Conservation (phyloP, 2,797 vertebrate genomes). For the Cossypha polioptera region DNA sequence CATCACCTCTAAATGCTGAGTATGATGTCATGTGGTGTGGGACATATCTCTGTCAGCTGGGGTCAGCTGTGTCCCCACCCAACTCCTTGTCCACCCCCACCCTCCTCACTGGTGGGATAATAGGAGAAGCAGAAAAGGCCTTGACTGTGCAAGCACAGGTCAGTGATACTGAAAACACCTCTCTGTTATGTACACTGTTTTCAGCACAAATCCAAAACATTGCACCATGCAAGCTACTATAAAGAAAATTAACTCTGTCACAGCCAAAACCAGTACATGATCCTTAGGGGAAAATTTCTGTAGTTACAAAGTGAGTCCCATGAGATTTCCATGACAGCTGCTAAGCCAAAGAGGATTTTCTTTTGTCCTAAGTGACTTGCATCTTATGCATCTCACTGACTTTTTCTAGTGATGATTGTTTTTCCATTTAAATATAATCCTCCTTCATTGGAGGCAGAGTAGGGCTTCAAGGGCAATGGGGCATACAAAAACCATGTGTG, state of each 20-base stretch:
- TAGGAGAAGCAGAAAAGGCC: background rate
- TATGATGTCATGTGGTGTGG: rapidly evolving
- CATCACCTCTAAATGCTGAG: background rate
- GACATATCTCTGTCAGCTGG: rapidly evolving
- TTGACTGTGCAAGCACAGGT: background rate
- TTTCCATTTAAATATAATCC: background rate
- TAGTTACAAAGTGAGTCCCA: background rate
- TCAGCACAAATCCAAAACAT: background rate
- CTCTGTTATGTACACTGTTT: background rate
- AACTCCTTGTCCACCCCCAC: background rate
- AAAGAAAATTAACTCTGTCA: background rate
- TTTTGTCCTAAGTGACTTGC: background rate
- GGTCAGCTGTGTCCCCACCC: background rate
- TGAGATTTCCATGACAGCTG: background rate
- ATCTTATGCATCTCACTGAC: background rate
- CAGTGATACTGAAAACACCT: background rate
- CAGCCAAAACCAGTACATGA: background rate
- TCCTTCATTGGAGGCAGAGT: background rate
- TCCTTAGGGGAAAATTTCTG: background rate
- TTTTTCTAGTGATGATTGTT: background rate
- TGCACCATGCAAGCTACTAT: background rate
- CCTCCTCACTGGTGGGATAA: rapidly evolving
- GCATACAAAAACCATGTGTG: background rate
- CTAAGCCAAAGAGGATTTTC: background rate
- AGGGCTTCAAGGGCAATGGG: background rate